Evolutionary conservation across 2,888 invertebrate species (phyloP).

Genomic region (Mythimna pallens): DNA sequence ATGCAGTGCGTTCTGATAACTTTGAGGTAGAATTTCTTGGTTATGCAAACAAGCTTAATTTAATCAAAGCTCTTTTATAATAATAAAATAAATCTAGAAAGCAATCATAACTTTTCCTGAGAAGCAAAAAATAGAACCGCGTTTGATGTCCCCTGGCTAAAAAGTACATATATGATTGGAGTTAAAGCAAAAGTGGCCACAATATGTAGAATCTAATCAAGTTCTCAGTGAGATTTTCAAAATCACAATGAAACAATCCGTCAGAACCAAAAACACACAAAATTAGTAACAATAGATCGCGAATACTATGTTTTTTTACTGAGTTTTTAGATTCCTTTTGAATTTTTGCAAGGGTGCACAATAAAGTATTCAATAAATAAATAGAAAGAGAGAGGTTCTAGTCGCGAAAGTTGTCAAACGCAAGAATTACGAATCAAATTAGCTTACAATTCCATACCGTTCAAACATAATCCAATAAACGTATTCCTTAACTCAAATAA

Average conservation of each 20-base stretch:
- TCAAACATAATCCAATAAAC: conserved; percentile 19
- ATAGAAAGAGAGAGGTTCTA: not conserved
- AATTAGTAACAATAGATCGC: not conserved
- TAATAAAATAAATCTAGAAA: not conserved
- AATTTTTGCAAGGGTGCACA: too few relatives aligned
- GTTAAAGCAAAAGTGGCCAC: not conserved
- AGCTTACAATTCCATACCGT: not conserved
- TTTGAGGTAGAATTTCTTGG: conserved; percentile 2
- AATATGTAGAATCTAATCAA: not conserved
- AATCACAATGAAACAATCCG: too few relatives aligned
- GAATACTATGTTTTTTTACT: too few relatives aligned
- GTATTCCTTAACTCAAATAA: conserved; percentile 22
- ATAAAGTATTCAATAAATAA: not conserved
- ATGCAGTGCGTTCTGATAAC: conserved; percentile 18
- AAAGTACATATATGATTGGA: not conserved
- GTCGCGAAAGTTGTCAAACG: not conserved
- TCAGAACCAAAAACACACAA: not conserved
- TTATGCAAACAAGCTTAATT: conserved; percentile 17
- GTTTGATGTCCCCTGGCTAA: not conserved
- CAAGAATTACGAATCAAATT: conserved; percentile 6
- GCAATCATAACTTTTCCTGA: not conserved
- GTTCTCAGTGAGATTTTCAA: not conserved
- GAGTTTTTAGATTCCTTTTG: too few relatives aligned
- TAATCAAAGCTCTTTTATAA: conserved; percentile 7
- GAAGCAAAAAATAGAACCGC: conserved; percentile 1